Base-by-base conservation (phyloP, 2,888 invertebrate species). In the Agrochola circellaris region DNA sequence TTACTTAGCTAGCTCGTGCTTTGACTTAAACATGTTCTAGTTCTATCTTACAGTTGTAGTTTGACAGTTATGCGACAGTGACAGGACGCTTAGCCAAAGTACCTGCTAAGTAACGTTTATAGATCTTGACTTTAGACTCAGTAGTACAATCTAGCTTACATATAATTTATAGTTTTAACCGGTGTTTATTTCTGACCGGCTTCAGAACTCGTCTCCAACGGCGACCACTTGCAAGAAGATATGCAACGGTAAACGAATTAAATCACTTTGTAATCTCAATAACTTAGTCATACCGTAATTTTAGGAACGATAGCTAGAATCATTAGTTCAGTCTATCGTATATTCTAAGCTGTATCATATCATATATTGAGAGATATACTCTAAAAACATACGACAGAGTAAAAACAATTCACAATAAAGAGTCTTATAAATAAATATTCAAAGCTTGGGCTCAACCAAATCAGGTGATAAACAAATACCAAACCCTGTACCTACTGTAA, bases 171-270 rank as follows among this genome's bases (percentile, higher is more conserved):
- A 66, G 51, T 70, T 69, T n/a, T 20, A 66, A 66, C 65, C 38
- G 17, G n/a, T 68, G 34, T n/a, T 77, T 79, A 83, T 81, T 65
- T 54, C 64, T 73, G 81, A 77, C 56, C 70, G 56, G 81, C 30
- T 77, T 81, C 23, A 30, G n/a, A 72, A 74, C 58, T 66, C 17
- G 58, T 74, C 73, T 68, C 64, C 65, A 62, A 48, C 62, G 56
- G 56, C 64, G 38, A 61, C 38, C n/a, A 74, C 64, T 67, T 60
- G 61, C 51, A 26, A 54, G 45, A 58, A 45, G 9, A 72, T 68
- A 45, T 48, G 11, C 51, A 82, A 82, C 82, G 82, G 82, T 81
- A 61, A 66, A 72, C 15, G 15, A 60, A 81, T 51, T 38, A 66
- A 34, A 72, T 72, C 45, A 72, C 51, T 64, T n/a, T 15, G 26